phyloP scores from a whole-genome alignment of 2,113 vertebrate genomes.

The Riparia riparia region DNA sequence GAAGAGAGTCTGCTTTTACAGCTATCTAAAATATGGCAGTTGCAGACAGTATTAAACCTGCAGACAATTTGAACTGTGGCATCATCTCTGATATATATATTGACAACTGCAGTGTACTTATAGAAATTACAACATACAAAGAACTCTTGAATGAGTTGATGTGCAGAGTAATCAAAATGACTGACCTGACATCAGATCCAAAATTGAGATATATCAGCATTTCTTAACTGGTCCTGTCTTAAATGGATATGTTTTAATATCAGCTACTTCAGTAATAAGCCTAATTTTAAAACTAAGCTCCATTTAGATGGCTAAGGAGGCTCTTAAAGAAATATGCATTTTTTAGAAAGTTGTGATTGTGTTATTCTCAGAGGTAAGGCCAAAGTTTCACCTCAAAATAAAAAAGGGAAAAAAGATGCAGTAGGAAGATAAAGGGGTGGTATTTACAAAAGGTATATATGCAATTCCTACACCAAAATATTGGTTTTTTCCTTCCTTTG shows the following conservation, averaged over 20 bases:
- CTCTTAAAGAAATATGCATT: not conserved
- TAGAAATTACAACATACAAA: not conserved
- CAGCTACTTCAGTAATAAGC: not conserved
- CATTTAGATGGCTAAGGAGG: not conserved
- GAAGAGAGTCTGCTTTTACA: not conserved
- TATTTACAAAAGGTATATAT: not conserved
- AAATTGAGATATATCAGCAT: not conserved
- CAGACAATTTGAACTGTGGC: not conserved
- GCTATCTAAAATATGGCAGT: not conserved
- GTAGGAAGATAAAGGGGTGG: accelerated
- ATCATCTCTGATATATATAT: not conserved
- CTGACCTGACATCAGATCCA: not conserved
- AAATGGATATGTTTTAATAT: not conserved
- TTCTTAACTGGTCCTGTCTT: not conserved
- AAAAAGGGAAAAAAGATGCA: too few species aligned
- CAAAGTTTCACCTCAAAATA: not conserved
- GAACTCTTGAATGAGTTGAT: not conserved
- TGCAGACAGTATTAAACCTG: not conserved
- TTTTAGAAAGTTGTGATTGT: not conserved
- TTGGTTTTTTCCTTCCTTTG: not conserved
- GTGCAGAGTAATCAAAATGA: not conserved
- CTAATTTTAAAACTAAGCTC: not conserved
- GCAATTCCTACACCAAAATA: not conserved
- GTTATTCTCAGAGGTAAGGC: not conserved
- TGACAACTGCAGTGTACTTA: not conserved